These are phyloP conservation scores for Drosophila navojoa DNA, from an alignment of 1,140 invertebrate species.

Conservation along the genomic window DNA sequence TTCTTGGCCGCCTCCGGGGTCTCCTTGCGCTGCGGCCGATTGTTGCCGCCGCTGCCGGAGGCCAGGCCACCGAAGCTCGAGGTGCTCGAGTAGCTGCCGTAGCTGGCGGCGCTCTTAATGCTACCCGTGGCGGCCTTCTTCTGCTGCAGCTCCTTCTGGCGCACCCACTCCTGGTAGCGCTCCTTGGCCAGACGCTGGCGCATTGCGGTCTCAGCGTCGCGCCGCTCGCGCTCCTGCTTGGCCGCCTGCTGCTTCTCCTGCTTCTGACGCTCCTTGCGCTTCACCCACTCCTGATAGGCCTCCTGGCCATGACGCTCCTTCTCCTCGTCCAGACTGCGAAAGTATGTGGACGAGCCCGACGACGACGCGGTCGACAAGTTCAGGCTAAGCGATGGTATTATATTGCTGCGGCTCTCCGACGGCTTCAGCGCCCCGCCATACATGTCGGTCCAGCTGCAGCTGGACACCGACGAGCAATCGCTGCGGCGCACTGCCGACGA, in stretches of 20 bases:
- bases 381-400: slow-evolving; percentile 52
- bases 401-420: slow-evolving; percentile 42
- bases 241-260: slow-evolving; percentile 40
- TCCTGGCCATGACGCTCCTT: slow-evolving; percentile 36
- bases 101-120: slow-evolving; percentile 11
- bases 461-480: slow-evolving; percentile 51
- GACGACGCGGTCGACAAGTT: slow-evolving; percentile 15
- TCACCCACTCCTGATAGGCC: slow-evolving; percentile 53
- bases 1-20: slow-evolving; percentile 24
- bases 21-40: slow-evolving; percentile 8
- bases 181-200: slow-evolving; percentile 54
- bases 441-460: slow-evolving; percentile 63
- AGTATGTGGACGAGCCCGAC: slow-evolving; percentile 53
- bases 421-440: slow-evolving; percentile 46
- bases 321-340: slow-evolving; percentile 41
- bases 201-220: slow-evolving; percentile 35
- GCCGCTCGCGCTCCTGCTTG: slow-evolving; percentile 44
- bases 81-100: slow-evolving; percentile 1
- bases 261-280: slow-evolving; percentile 57
- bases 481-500: slow-evolving; percentile 7
- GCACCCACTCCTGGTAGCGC: slow-evolving; percentile 52
- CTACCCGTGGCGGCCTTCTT: slow-evolving; percentile 7
- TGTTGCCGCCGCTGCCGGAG: neutral
- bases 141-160: slow-evolving; percentile 32
- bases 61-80: neutral